Base-by-base conservation (phyloP, 2,113 vertebrate species). In the Melierax canorus region DNA sequence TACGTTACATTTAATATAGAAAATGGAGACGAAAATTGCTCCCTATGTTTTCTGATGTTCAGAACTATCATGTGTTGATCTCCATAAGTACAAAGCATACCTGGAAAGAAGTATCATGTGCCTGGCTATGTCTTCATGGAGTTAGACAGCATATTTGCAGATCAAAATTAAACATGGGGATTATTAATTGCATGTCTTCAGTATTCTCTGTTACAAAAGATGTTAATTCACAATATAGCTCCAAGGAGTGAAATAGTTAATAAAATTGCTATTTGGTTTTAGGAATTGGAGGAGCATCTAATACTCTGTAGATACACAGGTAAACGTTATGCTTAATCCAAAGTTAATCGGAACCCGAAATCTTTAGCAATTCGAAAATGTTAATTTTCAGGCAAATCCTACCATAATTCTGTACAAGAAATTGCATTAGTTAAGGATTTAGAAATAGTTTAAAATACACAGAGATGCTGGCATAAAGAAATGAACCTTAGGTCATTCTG, bases 341-440 rank as follows among this genome's bases (percentile, higher is more conserved):
- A 93, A 97, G 15, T 53, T 90, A 95, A 87, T 88, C 53, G 34
- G 71, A 95, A 96, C 29, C 30, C 86, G 32, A 96, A 97, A 91
- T 75, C 15, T 89, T 88, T 73, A 90, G 17, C 43, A 92, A 75
- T 77, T 62, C 36, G 24, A 18, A 93, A 96, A 89, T 88, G 36
- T 34, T 92, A 91, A 83, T 96, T 88, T 97, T 92, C 55, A 83
- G 18, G 24, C 6, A 97, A 96, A 97, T 95, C 27, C 32, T 88
- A 80, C 14, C 39, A 66, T 89, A 91, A 95, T 92, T 96, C 84
- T 36, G 26, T 56, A 79, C 94, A 85, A 48, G 60, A 96, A 88
- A 64, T 51, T 10, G 11, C 6, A 91, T 97, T 92, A 91, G 18
- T 68, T 69, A 89, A 75, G 59, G 79, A 88, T 95, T 93, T 93